Conservation (phyloP, 1,140 invertebrate genomes). For the Pseudomyrmex flavicornis region DNA sequence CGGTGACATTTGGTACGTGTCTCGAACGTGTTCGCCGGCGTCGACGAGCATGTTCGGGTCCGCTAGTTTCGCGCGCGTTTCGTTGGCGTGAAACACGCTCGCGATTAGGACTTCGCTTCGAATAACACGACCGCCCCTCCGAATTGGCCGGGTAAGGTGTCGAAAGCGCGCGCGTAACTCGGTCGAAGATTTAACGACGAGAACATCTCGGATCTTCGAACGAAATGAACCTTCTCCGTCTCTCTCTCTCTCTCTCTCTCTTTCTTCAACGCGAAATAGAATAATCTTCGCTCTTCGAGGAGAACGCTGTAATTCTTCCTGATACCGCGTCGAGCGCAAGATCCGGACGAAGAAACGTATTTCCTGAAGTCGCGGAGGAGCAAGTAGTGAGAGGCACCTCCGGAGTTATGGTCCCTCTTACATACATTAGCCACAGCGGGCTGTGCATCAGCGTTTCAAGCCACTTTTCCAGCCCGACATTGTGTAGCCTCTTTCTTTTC, state of each 20-base stretch:
- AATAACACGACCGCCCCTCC: slow-evolving; percentile 14
- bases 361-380: slow-evolving; percentile 34
- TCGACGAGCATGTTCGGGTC: slow-evolving; percentile 60
- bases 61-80: slow-evolving; percentile 10
- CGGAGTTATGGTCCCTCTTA: slow-evolving; percentile 50
- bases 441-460: slow-evolving; percentile 35
- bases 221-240: slow-evolving; percentile 22
- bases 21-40: slow-evolving; percentile 67
- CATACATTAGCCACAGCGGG: slow-evolving; percentile 48
- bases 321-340: slow-evolving; percentile 42
- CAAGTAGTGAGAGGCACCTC: slow-evolving; percentile 31
- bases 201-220: slow-evolving; percentile 5
- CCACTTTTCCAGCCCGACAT: slow-evolving; percentile 25
- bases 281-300: slow-evolving; percentile 40
- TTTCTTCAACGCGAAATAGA: slow-evolving; percentile 2
- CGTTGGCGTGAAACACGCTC: slow-evolving; percentile 53
- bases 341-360: slow-evolving; percentile 53
- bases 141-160: slow-evolving; percentile 31
- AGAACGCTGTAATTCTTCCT: slow-evolving; percentile 52
- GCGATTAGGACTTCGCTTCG: slow-evolving; percentile 27
- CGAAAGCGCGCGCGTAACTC: slow-evolving; percentile 31
- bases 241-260: too few species aligned
- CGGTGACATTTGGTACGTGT: slow-evolving; percentile 75
- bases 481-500: background rate
- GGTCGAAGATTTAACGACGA: slow-evolving; percentile 27